Percentiles rank a stretch among this genome's conserved stretches.
Evolutionary conservation across 2,113 vertebrate genomes (phyloP).

Genomic region (Sclerurus mexicanus): DNA sequence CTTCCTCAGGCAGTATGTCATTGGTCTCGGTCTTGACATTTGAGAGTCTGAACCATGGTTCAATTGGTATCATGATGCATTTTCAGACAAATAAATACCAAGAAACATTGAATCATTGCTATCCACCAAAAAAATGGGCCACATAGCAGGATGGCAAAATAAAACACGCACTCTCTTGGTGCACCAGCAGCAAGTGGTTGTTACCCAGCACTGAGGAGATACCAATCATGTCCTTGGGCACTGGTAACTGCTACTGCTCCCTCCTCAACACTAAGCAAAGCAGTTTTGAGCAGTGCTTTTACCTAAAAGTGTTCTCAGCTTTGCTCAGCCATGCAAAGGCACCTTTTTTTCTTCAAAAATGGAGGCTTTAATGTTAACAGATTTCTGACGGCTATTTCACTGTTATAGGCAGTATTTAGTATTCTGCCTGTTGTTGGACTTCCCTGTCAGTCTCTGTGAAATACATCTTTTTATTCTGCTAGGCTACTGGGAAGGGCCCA

Average conservation of each 20-base stretch:
- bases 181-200: neutral
- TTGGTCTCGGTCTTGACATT: neutral
- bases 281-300: neutral
- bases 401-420: neutral
- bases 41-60: neutral
- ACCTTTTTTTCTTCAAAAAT: neutral
- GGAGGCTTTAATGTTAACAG: neutral
- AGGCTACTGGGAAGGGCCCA: neutral
- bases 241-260: neutral
- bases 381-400: neutral
- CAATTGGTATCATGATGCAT: neutral
- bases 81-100: neutral
- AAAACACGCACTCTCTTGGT: accelerated
- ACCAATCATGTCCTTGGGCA: neutral
- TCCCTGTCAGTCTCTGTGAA: neutral
- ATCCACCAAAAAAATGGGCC: neutral
- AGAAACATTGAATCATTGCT: neutral
- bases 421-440: neutral
- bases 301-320: neutral
- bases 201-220: neutral
- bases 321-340: neutral
- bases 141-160: neutral
- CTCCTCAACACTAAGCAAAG: neutral
- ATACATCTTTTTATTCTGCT: neutral
- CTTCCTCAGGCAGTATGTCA: neutral